Evolutionary conservation across 1,140 invertebrate genomes (phyloP).

Genomic region (Drosophila sproati): DNA sequence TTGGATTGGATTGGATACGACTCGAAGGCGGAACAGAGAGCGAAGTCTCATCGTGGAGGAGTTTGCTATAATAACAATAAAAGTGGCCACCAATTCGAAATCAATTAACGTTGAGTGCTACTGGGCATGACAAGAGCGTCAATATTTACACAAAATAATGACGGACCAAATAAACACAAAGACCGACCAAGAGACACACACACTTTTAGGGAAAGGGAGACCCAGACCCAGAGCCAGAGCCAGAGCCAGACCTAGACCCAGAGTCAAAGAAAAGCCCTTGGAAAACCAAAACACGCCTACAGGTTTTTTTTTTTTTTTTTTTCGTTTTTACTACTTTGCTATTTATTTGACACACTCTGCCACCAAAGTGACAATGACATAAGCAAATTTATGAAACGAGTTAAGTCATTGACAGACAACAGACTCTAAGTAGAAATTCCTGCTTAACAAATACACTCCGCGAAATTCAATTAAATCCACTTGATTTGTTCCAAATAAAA

Average conservation of each 20-base stretch:
- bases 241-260: background rate
- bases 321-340: conserved; percentile 23
- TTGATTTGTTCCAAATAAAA: background rate
- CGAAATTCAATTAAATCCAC: background rate
- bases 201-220: conserved; percentile 25
- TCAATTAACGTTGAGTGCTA: conserved; percentile 81
- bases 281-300: conserved; percentile 47
- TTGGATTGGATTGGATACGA: background rate
- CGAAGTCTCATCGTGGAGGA: conserved; percentile 12
- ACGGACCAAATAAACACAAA: conserved; percentile 73
- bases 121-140: conserved; percentile 78
- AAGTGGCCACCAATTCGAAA: conserved; percentile 77
- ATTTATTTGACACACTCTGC: conserved; percentile 35
- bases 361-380: conserved; percentile 50
- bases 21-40: conserved; percentile 2
- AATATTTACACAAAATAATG: conserved; percentile 81
- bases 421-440: conserved; percentile 39
- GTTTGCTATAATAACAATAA: conserved; percentile 77
- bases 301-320: conserved; percentile 25
- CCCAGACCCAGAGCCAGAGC: conserved; percentile 3
- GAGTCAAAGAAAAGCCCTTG: conserved; percentile 11
- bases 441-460: background rate
- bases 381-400: conserved; percentile 44
- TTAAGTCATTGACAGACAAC: background rate
- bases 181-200: conserved; percentile 21